Evolutionary conservation across 2,888 invertebrate species (phyloP).

Genomic region (Cordylochernes scorpioides): DNA sequence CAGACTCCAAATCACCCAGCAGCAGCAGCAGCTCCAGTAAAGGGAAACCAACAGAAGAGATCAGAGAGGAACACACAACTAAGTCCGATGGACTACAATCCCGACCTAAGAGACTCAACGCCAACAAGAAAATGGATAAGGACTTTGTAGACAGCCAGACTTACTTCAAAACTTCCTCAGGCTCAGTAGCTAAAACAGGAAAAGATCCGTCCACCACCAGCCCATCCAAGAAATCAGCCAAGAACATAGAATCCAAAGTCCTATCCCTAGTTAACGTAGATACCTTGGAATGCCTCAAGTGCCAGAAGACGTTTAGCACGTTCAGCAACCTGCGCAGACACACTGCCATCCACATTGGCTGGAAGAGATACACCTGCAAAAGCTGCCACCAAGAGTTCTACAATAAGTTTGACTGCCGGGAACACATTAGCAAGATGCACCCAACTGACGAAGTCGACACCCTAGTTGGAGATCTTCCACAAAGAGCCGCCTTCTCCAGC

Average conservation of each 20-base stretch:
- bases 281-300: slow-evolving; percentile 17
- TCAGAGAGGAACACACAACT: too few relatives aligned
- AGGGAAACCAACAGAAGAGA: too few relatives aligned
- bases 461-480: too few relatives aligned
- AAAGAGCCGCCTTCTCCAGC: too few relatives aligned
- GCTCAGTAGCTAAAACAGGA: too few relatives aligned
- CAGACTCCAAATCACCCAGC: too few relatives aligned
- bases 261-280: slow-evolving; percentile 16
- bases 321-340: slow-evolving; percentile 40
- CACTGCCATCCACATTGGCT: slow-evolving; percentile 37
- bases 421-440: background rate
- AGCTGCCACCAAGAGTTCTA: slow-evolving; percentile 26
- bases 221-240: background rate
- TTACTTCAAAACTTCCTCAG: too few relatives aligned
- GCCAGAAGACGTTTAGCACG: slow-evolving; percentile 14
- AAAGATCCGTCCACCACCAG: background rate
- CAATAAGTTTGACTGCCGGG: background rate
- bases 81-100: too few relatives aligned
- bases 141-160: slow-evolving; percentile 5
- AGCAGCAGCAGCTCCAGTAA: background rate
- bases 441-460: background rate
- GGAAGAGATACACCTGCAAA: slow-evolving; percentile 45
- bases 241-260: slow-evolving; percentile 13
- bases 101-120: too few relatives aligned
- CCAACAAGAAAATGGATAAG: slow-evolving; percentile 4